phyloP scores from a whole-genome alignment of 2,888 invertebrate genomes.

The Helicoverpa assulta region DNA sequence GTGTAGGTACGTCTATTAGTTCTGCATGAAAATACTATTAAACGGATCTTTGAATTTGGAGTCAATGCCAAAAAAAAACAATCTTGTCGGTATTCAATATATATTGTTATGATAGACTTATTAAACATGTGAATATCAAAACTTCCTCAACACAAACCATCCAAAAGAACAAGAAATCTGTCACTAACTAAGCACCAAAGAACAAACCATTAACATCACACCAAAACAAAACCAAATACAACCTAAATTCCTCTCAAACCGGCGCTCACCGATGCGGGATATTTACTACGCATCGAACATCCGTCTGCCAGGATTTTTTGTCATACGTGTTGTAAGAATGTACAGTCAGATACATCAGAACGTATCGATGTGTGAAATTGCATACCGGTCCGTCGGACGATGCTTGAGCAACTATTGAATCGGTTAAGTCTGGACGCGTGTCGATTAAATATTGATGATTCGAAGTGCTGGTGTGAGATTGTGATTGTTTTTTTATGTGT shows the following conservation, averaged over 20 bases:
- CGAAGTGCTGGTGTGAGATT: slow-evolving; percentile 17
- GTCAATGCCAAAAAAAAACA: too few species aligned
- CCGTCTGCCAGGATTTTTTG: slow-evolving; percentile 66
- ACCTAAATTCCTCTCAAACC: slow-evolving; percentile 5
- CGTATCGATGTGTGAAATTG: slow-evolving; percentile 81
- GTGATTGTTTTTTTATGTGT: not conserved
- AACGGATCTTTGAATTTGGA: too few species aligned
- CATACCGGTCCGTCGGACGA: slow-evolving; percentile 69
- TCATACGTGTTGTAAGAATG: slow-evolving; percentile 67
- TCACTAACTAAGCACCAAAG: not conserved
- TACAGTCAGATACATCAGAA: slow-evolving; percentile 78
- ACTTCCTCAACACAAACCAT: too few species aligned
- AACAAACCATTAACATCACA: not conserved
- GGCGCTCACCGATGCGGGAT: slow-evolving; percentile 46
- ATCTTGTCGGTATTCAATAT: too few species aligned
- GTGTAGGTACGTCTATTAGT: too few species aligned
- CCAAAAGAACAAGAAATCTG: too few species aligned
- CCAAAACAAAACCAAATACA: not conserved
- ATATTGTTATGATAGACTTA: too few species aligned
- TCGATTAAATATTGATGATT: slow-evolving; percentile 56
- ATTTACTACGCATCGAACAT: slow-evolving; percentile 57
- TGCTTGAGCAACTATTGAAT: slow-evolving; percentile 66
- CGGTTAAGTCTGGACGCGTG: slow-evolving; percentile 57
- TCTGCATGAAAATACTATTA: too few species aligned
- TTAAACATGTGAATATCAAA: too few species aligned